Percentiles rank a stretch among this genome's conserved stretches.
Conservation (phyloP, 2,888 invertebrate species). For the Athalia cordata region DNA sequence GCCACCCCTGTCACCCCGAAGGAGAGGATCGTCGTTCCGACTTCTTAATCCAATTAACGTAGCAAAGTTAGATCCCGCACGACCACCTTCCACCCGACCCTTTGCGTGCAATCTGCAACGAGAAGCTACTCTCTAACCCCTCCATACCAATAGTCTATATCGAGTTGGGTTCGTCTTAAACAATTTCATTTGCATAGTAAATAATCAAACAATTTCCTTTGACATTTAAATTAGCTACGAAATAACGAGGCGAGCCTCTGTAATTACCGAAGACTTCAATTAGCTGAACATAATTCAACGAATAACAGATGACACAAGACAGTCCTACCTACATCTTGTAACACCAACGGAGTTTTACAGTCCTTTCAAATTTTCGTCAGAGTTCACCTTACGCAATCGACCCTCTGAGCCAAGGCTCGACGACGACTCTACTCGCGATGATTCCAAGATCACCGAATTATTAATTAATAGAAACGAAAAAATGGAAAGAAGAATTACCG, state of each 20-base stretch:
- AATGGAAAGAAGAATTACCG: neutral
- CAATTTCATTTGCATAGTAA: slow-evolving; percentile 72
- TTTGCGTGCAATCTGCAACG: slow-evolving; percentile 45
- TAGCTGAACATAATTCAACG: slow-evolving; percentile 60
- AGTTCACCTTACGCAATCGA: neutral
- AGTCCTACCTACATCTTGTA: neutral
- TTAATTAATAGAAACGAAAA: neutral
- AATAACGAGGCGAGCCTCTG: slow-evolving; percentile 28
- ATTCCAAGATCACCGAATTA: neutral
- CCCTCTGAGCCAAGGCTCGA: neutral
- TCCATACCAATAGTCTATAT: slow-evolving; percentile 51
- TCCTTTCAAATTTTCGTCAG: slow-evolving; percentile 7
- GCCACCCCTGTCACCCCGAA: slow-evolving; percentile 59
- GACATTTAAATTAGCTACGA: slow-evolving; percentile 69
- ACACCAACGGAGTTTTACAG: neutral
- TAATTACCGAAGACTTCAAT: slow-evolving; percentile 59
- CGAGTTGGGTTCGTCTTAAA: slow-evolving; percentile 64
- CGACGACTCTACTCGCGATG: neutral
- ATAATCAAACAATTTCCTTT: slow-evolving; percentile 73
- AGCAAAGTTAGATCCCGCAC: slow-evolving; percentile 65
- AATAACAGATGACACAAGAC: neutral
- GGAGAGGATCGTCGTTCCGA: slow-evolving; percentile 63
- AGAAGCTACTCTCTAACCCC: slow-evolving; percentile 46
- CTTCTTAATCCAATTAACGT: slow-evolving; percentile 73
- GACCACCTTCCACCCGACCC: slow-evolving; percentile 42